A percentile compares a stretch with the other conserved stretches of the same genome.
Evolutionary conservation across 2,113 vertebrate species (phyloP).

Genomic region (Engraulis encrasicolus): DNA sequence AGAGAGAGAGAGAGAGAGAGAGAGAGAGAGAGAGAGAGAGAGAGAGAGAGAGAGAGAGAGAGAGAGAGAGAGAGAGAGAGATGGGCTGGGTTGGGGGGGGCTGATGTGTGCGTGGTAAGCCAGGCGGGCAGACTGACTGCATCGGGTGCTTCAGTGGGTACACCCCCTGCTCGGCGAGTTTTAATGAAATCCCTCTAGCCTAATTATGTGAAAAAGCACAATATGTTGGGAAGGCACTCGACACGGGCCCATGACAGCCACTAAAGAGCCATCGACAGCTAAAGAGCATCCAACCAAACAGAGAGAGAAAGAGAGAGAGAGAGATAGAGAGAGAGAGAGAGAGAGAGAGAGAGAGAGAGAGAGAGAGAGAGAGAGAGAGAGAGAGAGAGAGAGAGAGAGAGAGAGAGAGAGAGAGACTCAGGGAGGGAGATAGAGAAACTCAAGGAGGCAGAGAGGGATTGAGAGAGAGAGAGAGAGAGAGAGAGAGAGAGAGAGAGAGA

Average conservation of each 20-base stretch:
- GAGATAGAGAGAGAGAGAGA: background rate
- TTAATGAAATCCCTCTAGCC: conserved; percentile 74
- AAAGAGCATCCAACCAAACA: conserved; percentile 60
- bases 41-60: background rate
- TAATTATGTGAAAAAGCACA: conserved; percentile 77
- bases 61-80: conserved; percentile 24
- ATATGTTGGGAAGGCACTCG: conserved; percentile 74
- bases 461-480: background rate
- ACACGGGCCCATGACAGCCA: conserved; percentile 65
- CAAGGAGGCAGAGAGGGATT: background rate
- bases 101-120: background rate
- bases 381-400: background rate
- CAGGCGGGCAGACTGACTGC: conserved; percentile 10
- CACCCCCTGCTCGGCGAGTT: conserved; percentile 27
- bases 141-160: conserved; percentile 33
- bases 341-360: background rate
- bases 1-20: conserved; percentile 29
- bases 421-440: conserved; percentile 3
- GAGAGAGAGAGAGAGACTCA: background rate
- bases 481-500: background rate
- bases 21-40: conserved; percentile 18
- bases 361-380: background rate
- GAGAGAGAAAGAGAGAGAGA: background rate
- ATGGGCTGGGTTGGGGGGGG: too few species aligned
- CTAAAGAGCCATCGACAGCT: conserved; percentile 73